These are phyloP conservation scores for Calliopsis andreniformis DNA, from an alignment of 1,140 invertebrate genomes.

Conservation along the genomic window DNA sequence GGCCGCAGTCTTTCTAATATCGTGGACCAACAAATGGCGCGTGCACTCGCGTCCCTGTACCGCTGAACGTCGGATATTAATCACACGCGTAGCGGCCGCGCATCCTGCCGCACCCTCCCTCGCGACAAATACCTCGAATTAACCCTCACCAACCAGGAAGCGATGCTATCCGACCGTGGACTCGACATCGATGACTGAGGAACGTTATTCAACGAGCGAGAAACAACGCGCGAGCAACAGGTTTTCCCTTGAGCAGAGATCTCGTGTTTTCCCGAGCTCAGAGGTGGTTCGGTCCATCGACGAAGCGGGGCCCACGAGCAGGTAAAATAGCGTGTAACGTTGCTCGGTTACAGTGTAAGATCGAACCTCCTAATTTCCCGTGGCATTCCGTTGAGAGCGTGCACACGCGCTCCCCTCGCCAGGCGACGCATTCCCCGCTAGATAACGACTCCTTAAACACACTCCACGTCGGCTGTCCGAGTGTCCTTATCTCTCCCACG, in stretches of 20 bases:
- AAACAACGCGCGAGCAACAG: no score
- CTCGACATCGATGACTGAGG: not conserved
- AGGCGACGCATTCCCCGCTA: not conserved
- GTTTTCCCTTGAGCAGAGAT: no score
- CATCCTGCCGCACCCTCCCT: constrained; percentile 51
- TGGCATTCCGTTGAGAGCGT: not conserved
- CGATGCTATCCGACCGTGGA: not conserved
- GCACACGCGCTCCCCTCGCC: no score
- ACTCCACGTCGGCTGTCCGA: not conserved
- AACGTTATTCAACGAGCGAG: not conserved
- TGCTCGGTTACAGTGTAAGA: not conserved
- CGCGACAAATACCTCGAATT: constrained; percentile 38
- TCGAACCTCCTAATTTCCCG: constrained; percentile 7
- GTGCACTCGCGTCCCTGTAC: constrained; percentile 61
- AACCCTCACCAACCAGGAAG: constrained; percentile 12
- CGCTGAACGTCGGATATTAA: constrained; percentile 68
- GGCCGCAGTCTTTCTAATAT: constrained; percentile 67
- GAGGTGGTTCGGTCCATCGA: no score
- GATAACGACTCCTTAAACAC: constrained; percentile 10
- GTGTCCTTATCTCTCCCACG: constrained; percentile 1
- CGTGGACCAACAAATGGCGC: constrained; percentile 65
- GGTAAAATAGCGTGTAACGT: not conserved
- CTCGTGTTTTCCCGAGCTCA: no score
- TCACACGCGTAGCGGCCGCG: constrained; percentile 60
- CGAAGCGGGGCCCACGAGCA: not conserved